Percentiles rank a stretch among this genome's conserved stretches.
Evolutionary conservation across 2,888 invertebrate species (phyloP).

Genomic region (Hirtodrosophila cameraria): DNA sequence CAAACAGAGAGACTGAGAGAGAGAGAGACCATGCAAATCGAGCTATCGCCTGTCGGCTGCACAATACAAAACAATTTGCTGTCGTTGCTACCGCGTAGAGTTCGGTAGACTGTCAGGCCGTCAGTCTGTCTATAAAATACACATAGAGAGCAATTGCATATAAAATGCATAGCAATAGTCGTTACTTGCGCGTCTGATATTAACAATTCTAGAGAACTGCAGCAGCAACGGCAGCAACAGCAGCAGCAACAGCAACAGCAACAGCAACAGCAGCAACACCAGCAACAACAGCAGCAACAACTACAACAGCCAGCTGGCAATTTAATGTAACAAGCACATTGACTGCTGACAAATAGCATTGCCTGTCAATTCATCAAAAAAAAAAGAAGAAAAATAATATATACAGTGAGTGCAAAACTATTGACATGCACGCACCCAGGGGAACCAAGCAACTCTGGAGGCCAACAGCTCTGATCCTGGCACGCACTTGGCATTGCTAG

Average conservation of each 20-base stretch:
- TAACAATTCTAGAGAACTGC: constrained; percentile 65
- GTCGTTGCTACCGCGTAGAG: constrained; percentile 38
- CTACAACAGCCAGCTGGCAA: constrained; percentile 66
- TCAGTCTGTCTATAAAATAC: constrained; percentile 59
- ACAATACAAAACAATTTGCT: constrained; percentile 78
- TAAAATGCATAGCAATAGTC: constrained; percentile 71
- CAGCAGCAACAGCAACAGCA: constrained; percentile 24
- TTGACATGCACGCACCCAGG: constrained; percentile 50
- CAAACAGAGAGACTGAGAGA: constrained; percentile 30
- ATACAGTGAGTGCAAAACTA: constrained; percentile 52
- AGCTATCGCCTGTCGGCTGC: constrained; percentile 66
- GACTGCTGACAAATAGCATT: constrained; percentile 84
- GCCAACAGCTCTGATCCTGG: constrained; percentile 44
- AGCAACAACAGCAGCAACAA: constrained; percentile 34
- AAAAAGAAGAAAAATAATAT: constrained; percentile 33
- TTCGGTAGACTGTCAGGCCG: constrained; percentile 28
- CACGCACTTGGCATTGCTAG: constrained; percentile 53
- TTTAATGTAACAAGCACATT: constrained; percentile 83
- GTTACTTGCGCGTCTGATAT: constrained; percentile 72
- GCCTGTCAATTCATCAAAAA: constrained; percentile 84
- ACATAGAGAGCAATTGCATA: constrained; percentile 63
- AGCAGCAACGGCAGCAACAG: constrained; percentile 27
- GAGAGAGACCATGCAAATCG: constrained; percentile 66
- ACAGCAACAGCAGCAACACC: constrained; percentile 34
- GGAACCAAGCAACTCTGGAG: constrained; percentile 24